These are phyloP conservation scores for Sialis fuliginosa DNA, from an alignment of 2,888 invertebrate species.

Conservation along the genomic window DNA sequence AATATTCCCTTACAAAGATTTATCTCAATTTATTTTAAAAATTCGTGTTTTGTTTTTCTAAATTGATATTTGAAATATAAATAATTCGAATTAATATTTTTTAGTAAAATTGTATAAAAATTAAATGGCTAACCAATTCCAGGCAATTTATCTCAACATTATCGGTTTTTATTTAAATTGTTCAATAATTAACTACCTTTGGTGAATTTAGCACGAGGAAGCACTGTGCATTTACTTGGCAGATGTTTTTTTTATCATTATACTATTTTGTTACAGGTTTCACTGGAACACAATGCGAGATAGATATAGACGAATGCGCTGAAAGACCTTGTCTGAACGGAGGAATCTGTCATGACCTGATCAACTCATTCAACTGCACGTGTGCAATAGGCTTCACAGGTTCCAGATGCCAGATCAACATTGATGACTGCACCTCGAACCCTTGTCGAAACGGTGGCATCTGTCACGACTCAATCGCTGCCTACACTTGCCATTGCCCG, in stretches of 20 bases:
- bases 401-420: constrained; percentile 71
- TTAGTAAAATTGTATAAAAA: no score
- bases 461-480: constrained; percentile 77
- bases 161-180: no score
- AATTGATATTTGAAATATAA: no score
- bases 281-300: constrained; percentile 78
- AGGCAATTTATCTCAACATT: no score
- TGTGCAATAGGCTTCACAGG: constrained; percentile 81
- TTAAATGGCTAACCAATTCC: no score
- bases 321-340: constrained; percentile 75
- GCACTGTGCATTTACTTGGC: no score
- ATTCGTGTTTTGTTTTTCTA: no score
- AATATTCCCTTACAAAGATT: no score
- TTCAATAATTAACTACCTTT: no score
- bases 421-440: constrained; percentile 74
- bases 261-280: constrained; percentile 37
- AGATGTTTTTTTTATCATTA: neutral
- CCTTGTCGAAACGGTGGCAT: constrained; percentile 82
- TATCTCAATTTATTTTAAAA: no score
- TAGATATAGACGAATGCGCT: constrained; percentile 80
- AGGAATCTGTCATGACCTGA: constrained; percentile 71
- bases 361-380: constrained; percentile 73
- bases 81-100: no score
- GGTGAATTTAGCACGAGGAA: no score
- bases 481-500: constrained; percentile 82